Conservation (phyloP, 2,797 vertebrate genomes). For the Hozukius guyotensis region DNA sequence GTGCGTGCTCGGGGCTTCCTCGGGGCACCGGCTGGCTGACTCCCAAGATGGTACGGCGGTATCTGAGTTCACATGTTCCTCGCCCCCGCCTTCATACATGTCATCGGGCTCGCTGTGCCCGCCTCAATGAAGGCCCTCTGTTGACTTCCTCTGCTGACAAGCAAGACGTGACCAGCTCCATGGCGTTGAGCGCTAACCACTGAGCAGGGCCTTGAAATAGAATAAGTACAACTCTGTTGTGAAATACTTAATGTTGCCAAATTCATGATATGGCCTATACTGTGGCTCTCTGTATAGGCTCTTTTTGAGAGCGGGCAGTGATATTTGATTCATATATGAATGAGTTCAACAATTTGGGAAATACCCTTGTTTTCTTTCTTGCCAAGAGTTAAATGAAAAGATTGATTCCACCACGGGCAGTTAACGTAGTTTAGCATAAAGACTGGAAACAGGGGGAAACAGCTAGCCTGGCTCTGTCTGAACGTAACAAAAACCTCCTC, state of each 20-base stretch:
- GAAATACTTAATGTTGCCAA: conserved; percentile 52
- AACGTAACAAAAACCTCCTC: neutral
- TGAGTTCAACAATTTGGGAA: neutral
- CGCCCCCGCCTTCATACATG: conserved; percentile 65
- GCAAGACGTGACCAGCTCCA: conserved; percentile 53
- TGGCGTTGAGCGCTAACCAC: conserved; percentile 62
- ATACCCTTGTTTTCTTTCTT: neutral
- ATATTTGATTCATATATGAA: conserved; percentile 6
- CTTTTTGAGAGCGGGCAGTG: conserved; percentile 7
- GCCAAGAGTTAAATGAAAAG: neutral
- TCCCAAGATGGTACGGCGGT: conserved; percentile 33
- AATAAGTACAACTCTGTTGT: conserved; percentile 75
- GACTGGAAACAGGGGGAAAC: too few relatives aligned
- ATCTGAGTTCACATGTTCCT: conserved; percentile 61
- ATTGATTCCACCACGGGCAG: neutral
- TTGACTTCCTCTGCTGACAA: conserved; percentile 86
- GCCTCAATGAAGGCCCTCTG: conserved; percentile 67
- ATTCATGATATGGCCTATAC: conserved; percentile 16
- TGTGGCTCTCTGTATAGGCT: conserved; percentile 17
- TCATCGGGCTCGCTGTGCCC: conserved; percentile 72
- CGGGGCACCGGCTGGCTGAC: conserved; percentile 20
- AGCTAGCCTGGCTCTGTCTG: neutral
- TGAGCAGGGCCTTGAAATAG: conserved; percentile 52
- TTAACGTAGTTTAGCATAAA: neutral
- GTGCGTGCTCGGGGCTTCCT: conserved; percentile 25